A percentile compares a stretch with the other conserved stretches of the same genome.
phyloP scores from a whole-genome alignment of 2,797 vertebrate genomes.

The Tangara arthus region DNA sequence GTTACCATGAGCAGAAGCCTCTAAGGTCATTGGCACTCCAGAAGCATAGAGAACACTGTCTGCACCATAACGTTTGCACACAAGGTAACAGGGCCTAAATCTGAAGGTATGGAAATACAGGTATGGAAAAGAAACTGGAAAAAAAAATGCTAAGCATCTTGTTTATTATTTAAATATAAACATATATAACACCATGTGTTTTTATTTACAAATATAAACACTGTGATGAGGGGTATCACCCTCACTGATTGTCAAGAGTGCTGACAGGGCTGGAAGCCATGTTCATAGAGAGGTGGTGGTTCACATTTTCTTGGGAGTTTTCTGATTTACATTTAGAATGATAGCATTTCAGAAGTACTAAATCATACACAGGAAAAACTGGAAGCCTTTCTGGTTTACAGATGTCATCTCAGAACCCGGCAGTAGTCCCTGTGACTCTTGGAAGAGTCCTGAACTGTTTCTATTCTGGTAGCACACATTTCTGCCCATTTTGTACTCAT shows the following conservation, averaged over 20 bases:
- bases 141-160: neutral
- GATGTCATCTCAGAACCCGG: neutral
- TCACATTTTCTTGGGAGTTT: neutral
- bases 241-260: neutral
- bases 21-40: accelerated
- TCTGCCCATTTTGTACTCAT: neutral
- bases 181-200: neutral
- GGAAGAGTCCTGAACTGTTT: neutral
- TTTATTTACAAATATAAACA: neutral
- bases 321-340: neutral
- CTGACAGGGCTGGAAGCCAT: neutral
- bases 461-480: neutral
- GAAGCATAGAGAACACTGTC: neutral
- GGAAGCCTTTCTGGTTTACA: neutral
- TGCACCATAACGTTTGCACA: neutral
- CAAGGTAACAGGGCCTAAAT: neutral
- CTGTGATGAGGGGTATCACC: accelerated
- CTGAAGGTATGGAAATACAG: neutral
- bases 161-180: neutral
- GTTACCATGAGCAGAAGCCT: neutral
- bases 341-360: neutral
- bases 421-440: neutral
- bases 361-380: neutral
- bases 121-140: neutral
- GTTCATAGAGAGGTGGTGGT: neutral